Base-by-base conservation (phyloP, 2,113 vertebrate species). In the Ammospiza caudacuta region DNA sequence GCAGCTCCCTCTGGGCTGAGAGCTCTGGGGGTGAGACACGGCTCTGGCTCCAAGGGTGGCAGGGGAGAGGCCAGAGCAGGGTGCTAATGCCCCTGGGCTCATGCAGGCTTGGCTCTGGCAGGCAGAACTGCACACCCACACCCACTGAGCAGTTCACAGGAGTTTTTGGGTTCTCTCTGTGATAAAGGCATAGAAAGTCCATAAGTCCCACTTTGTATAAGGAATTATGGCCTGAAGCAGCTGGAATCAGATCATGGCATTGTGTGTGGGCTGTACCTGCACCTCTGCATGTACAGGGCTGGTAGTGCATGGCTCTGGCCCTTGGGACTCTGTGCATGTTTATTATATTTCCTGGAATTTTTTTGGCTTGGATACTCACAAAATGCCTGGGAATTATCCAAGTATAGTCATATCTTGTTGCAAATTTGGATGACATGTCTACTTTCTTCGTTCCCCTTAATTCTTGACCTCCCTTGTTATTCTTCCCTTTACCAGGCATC, bases 131-230 rank as follows among this genome's bases (percentile, higher is more conserved):
- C n/a, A 29, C 39, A 15, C 49, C 58, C 43, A 31, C 63, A 22
- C 6, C 24, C 49, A 9, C 63, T 28, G 27, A 33, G 59, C 41
- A 63, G 31, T 29, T 41, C 3, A 4, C 29, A 35, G 14, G 5
- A 61, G 41, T 2, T 69, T 41, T 25, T 41, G 61, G 20, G 33
- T 43, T 4, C 37, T 85, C 13, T 41, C 33, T 20, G 11, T 21
- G 5, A 24, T 23, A 69, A n/a, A 58, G 44, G 14, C 5, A 0
- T 13, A 15, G 49, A 24, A 94, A 51, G 59, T 54, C 63, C 5
- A 0, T 47, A 20, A 80, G 1, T 5, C 17, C 11, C 8, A 0
- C 19, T 46, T 19, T n/a, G 15, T 17, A 0, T 37, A 14, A 68
- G 44, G 55, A 18, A 5, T 62, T 3, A 1, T 6, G 19, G 25